phyloP scores from a whole-genome alignment of 2,888 invertebrate genomes.

The Erebia aethiops region DNA sequence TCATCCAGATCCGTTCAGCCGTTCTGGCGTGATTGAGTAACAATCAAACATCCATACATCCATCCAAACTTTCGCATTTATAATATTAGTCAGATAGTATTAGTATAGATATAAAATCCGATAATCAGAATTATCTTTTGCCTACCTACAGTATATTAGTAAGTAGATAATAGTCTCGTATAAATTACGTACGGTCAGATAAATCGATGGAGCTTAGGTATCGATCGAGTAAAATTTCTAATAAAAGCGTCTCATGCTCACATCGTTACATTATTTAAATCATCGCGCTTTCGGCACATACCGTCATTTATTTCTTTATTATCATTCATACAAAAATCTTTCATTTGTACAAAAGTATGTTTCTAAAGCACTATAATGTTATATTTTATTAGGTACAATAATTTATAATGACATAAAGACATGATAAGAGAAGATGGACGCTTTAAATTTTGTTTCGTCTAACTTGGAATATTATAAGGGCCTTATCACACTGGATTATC shows the following conservation, averaged over 20 bases:
- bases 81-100: background rate
- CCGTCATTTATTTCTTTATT: constrained; percentile 42
- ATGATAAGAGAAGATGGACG: background rate
- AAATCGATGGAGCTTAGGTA: constrained; percentile 61
- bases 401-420: constrained; percentile 6
- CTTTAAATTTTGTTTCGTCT: no score
- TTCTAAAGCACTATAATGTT: constrained; percentile 46
- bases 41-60: no score
- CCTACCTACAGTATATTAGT: background rate
- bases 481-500: no score
- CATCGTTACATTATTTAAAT: constrained; percentile 58
- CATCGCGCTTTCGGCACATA: constrained; percentile 53
- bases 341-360: constrained; percentile 54
- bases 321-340: constrained; percentile 50
- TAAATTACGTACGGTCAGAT: constrained; percentile 19
- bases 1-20: no score
- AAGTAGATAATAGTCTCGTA: constrained; percentile 15
- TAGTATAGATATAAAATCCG: background rate
- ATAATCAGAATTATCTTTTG: constrained; percentile 19
- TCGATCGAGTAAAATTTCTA: constrained; percentile 61
- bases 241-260: constrained; percentile 75
- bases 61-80: no score
- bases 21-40: no score
- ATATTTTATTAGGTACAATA: background rate
- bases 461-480: background rate